phyloP scores from a whole-genome alignment of 1,140 invertebrate genomes.

The Atta cephalotes region DNA sequence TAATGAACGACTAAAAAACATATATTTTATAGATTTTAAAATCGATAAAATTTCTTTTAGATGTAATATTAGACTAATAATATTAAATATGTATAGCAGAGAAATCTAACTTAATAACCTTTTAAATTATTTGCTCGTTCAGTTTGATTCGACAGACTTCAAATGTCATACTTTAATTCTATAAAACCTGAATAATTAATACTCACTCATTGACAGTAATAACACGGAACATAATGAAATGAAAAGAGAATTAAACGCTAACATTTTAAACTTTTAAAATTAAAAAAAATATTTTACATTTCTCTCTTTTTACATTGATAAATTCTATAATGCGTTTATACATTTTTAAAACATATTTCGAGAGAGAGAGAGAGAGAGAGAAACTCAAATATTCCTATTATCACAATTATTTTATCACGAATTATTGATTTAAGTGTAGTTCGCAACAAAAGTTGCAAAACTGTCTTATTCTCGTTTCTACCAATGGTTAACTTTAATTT shows the following conservation, averaged over 20 bases:
- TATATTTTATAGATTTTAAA: constrained; percentile 3
- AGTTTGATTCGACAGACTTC: constrained; percentile 17
- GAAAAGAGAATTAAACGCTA: constrained; percentile 53
- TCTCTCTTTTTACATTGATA: background rate
- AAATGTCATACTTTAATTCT: constrained; percentile 45
- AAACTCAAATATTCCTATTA: constrained; percentile 21
- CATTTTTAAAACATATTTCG: background rate
- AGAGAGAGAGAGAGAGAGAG: too few relatives aligned
- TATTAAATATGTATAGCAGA: background rate
- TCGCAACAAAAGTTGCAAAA: constrained; percentile 22
- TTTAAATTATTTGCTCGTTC: constrained; percentile 63
- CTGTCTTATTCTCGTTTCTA: background rate
- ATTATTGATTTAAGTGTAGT: constrained; percentile 38
- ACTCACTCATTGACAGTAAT: constrained; percentile 62
- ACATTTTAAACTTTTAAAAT: constrained; percentile 47
- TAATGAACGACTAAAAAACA: background rate
- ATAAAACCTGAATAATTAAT: constrained; percentile 55
- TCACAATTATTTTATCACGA: constrained; percentile 35
- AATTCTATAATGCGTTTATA: background rate
- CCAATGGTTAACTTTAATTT: too few relatives aligned
- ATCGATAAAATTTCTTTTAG: background rate
- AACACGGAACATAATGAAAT: constrained; percentile 31
- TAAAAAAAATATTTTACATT: constrained; percentile 3
- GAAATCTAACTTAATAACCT: constrained; percentile 68
- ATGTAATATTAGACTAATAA: constrained; percentile 1